phyloP scores from a whole-genome alignment of 2,797 vertebrate genomes.

The Bradypus variegatus region DNA sequence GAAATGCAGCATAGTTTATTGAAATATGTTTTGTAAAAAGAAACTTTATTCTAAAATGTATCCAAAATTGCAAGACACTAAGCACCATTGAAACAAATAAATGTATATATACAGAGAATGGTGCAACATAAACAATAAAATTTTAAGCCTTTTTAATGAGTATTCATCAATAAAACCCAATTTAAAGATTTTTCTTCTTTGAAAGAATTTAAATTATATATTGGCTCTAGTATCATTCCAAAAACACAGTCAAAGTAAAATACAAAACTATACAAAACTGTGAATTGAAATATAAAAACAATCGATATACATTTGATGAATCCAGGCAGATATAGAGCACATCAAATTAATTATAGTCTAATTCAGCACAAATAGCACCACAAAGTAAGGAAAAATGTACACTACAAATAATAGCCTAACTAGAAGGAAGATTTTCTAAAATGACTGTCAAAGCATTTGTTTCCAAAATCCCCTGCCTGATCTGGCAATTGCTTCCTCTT shows the following conservation, averaged over 20 bases:
- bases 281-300: constrained; percentile 72
- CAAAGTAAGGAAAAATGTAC: constrained; percentile 67
- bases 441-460: constrained; percentile 66
- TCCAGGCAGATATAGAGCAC: constrained; percentile 68
- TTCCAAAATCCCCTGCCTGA: constrained; percentile 64
- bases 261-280: constrained; percentile 72
- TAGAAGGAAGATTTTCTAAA: constrained; percentile 68
- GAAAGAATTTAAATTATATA: constrained; percentile 73
- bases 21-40: constrained; percentile 66
- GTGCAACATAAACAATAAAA: constrained; percentile 72
- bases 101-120: constrained; percentile 69
- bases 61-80: constrained; percentile 71
- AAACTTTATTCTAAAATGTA: constrained; percentile 75
- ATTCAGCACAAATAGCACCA: constrained; percentile 67
- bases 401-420: constrained; percentile 68
- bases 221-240: constrained; percentile 71
- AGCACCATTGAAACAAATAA: constrained; percentile 70
- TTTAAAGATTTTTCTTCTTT: constrained; percentile 71
- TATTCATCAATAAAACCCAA: constrained; percentile 71
- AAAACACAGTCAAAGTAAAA: constrained; percentile 73
- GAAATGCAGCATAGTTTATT: constrained; percentile 61
- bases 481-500: constrained; percentile 60
- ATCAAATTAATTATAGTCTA: constrained; percentile 70
- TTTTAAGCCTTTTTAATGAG: constrained; percentile 74
- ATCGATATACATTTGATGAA: constrained; percentile 67